These are phyloP conservation scores for Liasis olivaceus DNA, from an alignment of 2,797 vertebrate species.

Conservation along the genomic window DNA sequence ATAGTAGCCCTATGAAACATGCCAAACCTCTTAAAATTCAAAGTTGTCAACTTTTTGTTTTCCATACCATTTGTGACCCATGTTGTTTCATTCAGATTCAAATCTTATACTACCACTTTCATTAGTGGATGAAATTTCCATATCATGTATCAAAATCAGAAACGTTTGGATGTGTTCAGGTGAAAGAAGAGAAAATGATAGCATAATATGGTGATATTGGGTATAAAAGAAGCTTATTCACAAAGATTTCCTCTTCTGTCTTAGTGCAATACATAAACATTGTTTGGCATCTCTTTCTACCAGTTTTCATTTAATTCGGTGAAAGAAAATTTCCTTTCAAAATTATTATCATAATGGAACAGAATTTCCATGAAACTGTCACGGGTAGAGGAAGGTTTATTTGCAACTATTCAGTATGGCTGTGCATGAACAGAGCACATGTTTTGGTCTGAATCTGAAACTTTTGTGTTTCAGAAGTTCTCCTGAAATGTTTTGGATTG, in stretches of 20 bases:
- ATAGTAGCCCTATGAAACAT: slow-evolving; percentile 44
- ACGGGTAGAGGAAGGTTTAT: too few relatives aligned
- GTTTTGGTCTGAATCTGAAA: too few relatives aligned
- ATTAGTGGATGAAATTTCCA: neutral
- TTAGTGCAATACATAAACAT: too few relatives aligned
- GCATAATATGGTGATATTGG: neutral
- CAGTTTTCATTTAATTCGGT: too few relatives aligned
- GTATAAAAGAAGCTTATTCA: neutral
- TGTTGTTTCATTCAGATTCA: neutral
- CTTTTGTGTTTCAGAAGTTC: too few relatives aligned
- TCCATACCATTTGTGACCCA: neutral
- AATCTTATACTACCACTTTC: neutral
- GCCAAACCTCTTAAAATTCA: slow-evolving; percentile 15
- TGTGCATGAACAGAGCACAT: too few relatives aligned
- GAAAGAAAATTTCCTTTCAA: too few relatives aligned
- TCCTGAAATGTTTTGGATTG: too few relatives aligned
- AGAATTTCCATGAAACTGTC: too few relatives aligned
- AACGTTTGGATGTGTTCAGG: neutral
- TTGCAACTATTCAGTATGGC: too few relatives aligned
- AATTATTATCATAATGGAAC: too few relatives aligned
- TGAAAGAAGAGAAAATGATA: neutral
- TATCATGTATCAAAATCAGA: neutral
- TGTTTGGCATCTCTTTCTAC: too few relatives aligned
- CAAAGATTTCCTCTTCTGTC: neutral
- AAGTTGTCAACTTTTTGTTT: slow-evolving; percentile 35